Percentiles rank a stretch among this genome's conserved stretches.
Conservation (phyloP, 2,113 vertebrate genomes). For the Eolophus roseicapilla region DNA sequence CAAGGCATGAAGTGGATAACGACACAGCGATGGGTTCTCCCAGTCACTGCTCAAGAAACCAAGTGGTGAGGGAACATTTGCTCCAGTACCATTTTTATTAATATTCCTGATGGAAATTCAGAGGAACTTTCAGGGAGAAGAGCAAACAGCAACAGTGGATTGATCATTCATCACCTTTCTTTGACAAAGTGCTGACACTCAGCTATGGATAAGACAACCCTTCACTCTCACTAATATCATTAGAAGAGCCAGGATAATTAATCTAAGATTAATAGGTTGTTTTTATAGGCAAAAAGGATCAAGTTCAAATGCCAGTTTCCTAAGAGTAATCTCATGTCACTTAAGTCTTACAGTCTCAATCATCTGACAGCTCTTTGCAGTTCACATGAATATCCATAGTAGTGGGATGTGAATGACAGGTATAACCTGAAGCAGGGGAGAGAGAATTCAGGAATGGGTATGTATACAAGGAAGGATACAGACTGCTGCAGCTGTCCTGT, state of each 20-base stretch:
- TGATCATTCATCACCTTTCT: not conserved
- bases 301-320: not conserved
- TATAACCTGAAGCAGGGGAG: not conserved
- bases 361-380: not conserved
- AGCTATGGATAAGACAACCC: not conserved
- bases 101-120: not conserved
- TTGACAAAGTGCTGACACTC: conserved; percentile 22
- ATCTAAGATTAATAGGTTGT: conserved; percentile 4
- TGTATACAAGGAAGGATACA: not conserved
- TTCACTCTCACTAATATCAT: not conserved
- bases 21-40: conserved; percentile 21
- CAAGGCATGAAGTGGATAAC: conserved; percentile 51
- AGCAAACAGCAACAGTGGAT: not conserved
- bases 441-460: not conserved
- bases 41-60: not conserved
- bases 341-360: not conserved
- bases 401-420: not conserved
- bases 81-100: not conserved
- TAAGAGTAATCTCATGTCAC: not conserved
- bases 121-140: not conserved
- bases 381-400: not conserved
- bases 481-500: not conserved
- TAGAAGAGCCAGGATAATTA: conserved; percentile 22
- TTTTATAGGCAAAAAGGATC: conserved; percentile 25
- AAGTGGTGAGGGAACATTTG: not conserved